A percentile compares a stretch with the other conserved stretches of the same genome.
These are phyloP conservation scores for Centruroides sculpturatus DNA, from an alignment of 1,140 invertebrate species.

Conservation along the genomic window DNA sequence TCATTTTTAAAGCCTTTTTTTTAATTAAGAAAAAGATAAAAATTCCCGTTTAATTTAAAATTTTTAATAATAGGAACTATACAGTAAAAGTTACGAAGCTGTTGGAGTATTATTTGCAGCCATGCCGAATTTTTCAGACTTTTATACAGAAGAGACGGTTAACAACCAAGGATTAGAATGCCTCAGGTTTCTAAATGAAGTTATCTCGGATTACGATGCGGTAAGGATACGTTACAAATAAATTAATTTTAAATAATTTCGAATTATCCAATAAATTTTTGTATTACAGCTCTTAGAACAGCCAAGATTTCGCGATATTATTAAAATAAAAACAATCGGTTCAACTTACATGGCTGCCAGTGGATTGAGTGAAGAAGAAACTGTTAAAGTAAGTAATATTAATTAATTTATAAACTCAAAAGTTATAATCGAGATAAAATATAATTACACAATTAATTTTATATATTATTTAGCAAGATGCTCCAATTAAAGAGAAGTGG, in stretches of 20 bases:
- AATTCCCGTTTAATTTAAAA: background rate
- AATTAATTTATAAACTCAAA: background rate
- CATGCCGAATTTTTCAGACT: conserved; percentile 90
- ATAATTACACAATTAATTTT: too few relatives aligned
- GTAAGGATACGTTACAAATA: conserved; percentile 36
- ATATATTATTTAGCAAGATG: background rate
- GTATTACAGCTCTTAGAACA: conserved; percentile 60
- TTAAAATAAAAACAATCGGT: conserved; percentile 96
- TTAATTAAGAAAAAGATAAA: too few relatives aligned
- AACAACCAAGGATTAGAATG: conserved; percentile 94
- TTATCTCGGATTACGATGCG: conserved; percentile 94
- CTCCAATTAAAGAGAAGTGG: conserved; percentile 54
- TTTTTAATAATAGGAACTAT: conserved; percentile 51
- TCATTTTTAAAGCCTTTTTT: background rate
- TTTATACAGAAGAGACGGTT: conserved; percentile 87
- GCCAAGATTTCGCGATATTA: conserved; percentile 64
- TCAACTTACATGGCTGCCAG: conserved; percentile 96
- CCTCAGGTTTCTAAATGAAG: conserved; percentile 89
- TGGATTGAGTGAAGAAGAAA: conserved; percentile 59
- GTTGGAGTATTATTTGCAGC: conserved; percentile 85
- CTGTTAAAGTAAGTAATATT: conserved; percentile 40
- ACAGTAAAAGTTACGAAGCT: conserved; percentile 82
- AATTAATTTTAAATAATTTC: background rate
- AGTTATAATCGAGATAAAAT: too few relatives aligned
- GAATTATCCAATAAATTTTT: background rate